Percentiles rank a stretch among this genome's conserved stretches.
phyloP scores from a whole-genome alignment of 2,888 invertebrate genomes.

The Micoletzkya japonica region DNA sequence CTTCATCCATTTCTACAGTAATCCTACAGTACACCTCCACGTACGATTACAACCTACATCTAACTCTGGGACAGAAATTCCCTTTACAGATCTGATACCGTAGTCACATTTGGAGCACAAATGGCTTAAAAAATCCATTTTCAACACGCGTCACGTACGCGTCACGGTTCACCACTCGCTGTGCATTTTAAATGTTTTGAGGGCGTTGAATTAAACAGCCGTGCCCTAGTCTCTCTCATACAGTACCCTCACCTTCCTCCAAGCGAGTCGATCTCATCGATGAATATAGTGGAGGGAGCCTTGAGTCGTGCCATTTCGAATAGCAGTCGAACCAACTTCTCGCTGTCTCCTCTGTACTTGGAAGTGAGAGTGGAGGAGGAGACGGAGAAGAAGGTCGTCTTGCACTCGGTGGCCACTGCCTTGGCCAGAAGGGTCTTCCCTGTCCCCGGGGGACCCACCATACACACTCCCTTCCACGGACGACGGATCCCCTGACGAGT shows the following conservation, averaged over 20 bases:
- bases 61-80: no score
- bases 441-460: conserved; percentile 75
- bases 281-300: conserved; percentile 96
- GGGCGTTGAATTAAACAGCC: no score
- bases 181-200: no score
- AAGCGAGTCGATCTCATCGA: conserved; percentile 97
- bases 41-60: no score
- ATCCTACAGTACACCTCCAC: no score
- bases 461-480: conserved; percentile 82
- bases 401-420: conserved; percentile 69
- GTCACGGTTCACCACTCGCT: no score
- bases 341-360: conserved; percentile 97
- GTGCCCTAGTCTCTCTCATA: no score
- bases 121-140: no score
- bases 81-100: no score
- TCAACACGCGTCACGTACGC: no score
- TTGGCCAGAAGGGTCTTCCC: conserved; percentile 67
- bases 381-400: conserved; percentile 74
- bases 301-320: conserved; percentile 98
- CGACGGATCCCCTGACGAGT: conserved; percentile 67
- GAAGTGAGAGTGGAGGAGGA: conserved; percentile 95
- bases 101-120: no score
- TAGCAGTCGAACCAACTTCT: conserved; percentile 90
- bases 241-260: conserved; percentile 31
- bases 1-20: no score